phyloP scores from a whole-genome alignment of 2,113 vertebrate genomes.

The Orcinus orca region DNA sequence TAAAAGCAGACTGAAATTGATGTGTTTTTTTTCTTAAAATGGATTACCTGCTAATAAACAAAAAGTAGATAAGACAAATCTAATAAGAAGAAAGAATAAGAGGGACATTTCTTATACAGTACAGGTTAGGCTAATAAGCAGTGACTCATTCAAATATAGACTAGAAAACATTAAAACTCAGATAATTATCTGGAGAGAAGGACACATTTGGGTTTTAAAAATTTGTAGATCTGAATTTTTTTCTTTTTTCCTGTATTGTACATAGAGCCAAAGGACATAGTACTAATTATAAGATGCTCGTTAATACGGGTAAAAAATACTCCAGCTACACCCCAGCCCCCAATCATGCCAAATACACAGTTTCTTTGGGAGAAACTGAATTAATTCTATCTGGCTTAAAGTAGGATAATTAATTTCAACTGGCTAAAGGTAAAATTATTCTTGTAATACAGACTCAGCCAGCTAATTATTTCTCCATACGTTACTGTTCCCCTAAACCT shows the following conservation, averaged over 20 bases:
- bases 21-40: neutral
- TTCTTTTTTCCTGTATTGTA: neutral
- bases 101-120: neutral
- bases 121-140: neutral
- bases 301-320: neutral
- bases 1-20: neutral
- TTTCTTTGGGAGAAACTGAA: neutral
- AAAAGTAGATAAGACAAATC: neutral
- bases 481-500: neutral
- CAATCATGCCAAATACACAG: neutral
- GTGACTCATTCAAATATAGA: neutral
- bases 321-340: neutral
- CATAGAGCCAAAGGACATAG: neutral
- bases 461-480: conserved; percentile 46
- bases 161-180: neutral
- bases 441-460: neutral
- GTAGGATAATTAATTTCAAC: conserved; percentile 53
- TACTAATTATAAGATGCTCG: neutral
- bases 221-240: neutral
- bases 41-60: neutral
- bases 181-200: neutral
- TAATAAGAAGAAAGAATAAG: neutral
- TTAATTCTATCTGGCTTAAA: conserved; percentile 28
- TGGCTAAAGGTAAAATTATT: conserved; percentile 31
- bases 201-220: neutral